Evolutionary conservation across 1,140 invertebrate genomes (phyloP).

Genomic region (Ceratina australensis): DNA sequence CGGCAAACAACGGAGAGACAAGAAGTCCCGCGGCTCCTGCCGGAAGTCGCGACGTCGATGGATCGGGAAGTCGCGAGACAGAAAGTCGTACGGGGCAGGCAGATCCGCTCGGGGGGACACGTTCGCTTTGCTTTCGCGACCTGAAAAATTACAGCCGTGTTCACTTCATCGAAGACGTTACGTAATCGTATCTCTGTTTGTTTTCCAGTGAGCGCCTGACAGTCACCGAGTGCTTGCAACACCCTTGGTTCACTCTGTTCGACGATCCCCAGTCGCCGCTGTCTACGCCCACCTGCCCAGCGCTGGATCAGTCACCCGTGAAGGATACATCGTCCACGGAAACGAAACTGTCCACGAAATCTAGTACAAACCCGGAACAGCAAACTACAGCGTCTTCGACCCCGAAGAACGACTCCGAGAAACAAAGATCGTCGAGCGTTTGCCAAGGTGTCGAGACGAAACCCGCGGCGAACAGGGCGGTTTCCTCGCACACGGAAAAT

Average conservation of each 20-base stretch:
- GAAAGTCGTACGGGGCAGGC: no score
- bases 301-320: conserved; percentile 17
- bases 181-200: conserved; percentile 41
- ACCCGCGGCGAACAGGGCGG: conserved; percentile 20
- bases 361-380: conserved; percentile 7
- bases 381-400: conserved; percentile 31
- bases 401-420: conserved; percentile 35
- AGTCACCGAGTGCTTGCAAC: conserved; percentile 83
- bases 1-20: conserved; percentile 22
- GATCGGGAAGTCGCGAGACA: conserved; percentile 10
- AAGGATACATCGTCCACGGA: conserved; percentile 49
- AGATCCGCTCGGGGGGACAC: no score
- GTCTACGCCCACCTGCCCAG: conserved; percentile 25
- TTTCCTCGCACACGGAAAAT: conserved; percentile 60
- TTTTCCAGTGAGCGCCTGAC: conserved; percentile 82
- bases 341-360: conserved; percentile 12
- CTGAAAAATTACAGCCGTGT: no score
- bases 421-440: conserved; percentile 10
- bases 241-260: conserved; percentile 81
- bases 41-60: conserved; percentile 40
- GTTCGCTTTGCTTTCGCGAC: no score
- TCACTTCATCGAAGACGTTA: no score
- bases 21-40: conserved; percentile 19
- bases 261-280: conserved; percentile 62
- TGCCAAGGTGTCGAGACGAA: conserved; percentile 39